phyloP scores from a whole-genome alignment of 2,888 invertebrate species.

The Thereva nobilitata region DNA sequence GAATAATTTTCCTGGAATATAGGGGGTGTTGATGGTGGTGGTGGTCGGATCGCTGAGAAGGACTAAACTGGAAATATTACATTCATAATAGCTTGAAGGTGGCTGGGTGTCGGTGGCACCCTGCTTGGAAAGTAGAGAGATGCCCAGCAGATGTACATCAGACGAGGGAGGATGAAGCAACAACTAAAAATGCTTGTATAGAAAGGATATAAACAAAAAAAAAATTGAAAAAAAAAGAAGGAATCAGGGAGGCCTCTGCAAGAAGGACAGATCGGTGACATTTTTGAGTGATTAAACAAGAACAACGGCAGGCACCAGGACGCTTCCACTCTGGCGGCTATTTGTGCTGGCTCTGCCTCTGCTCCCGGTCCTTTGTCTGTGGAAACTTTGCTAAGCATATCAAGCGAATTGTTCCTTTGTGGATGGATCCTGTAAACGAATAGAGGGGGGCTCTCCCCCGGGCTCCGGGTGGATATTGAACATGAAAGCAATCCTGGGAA shows the following conservation, averaged over 20 bases:
- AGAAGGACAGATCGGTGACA: constrained; percentile 48
- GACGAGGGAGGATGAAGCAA: constrained; percentile 14
- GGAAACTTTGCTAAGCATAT: constrained; percentile 34
- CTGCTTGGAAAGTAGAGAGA: constrained; percentile 11
- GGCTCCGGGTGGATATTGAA: background rate
- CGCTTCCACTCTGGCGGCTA: constrained; percentile 28
- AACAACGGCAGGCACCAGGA: constrained; percentile 43
- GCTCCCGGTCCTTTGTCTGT: constrained; percentile 14
- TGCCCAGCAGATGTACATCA: constrained; percentile 14
- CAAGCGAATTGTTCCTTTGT: constrained; percentile 39
- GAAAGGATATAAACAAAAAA: constrained; percentile 24
- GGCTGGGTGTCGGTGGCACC: background rate
- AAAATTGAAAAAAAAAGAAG: constrained; percentile 31
- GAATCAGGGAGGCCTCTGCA: constrained; percentile 38
- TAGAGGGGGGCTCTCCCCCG: constrained; percentile 11
- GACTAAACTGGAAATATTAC: constrained; percentile 22
- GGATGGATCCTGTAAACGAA: constrained; percentile 32
- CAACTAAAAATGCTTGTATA: constrained; percentile 6
- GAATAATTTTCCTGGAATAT: constrained; percentile 31
- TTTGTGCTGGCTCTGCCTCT: constrained; percentile 19
- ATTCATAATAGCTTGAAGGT: constrained; percentile 29
- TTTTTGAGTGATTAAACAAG: constrained; percentile 49
- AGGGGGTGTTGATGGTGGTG: constrained; percentile 1
- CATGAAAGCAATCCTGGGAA: constrained; percentile 32
- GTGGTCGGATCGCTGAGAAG: background rate